Evolutionary conservation across 2,888 invertebrate species (phyloP), one percentile per base, ranked within the genome.

Genomic region (Calliopum simillimum): DNA sequence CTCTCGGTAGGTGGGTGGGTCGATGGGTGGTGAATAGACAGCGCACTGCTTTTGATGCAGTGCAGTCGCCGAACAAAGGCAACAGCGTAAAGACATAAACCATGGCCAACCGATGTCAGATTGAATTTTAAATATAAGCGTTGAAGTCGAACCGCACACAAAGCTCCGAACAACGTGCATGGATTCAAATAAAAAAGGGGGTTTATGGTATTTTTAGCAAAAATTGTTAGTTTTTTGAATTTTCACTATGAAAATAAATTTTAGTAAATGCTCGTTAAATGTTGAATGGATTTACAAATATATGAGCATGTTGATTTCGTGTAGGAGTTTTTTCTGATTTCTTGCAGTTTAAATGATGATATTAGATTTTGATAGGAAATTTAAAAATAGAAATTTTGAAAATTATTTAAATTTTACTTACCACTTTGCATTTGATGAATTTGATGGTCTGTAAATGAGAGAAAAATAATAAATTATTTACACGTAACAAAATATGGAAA

Each of bases 101-200:
- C 46, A 58, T 47, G 58, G 53, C 55, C 62, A 55, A 25, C 25
- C 63, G n/a, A 64, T n/a, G 47, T 69, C 58, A 33, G 44, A 68
- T 59, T 59, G 67, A 68, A 68, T 59, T 59, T 58, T 66, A 51
- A 51, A 63, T 47, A 25, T 63, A 49, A 63, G 51, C 47, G 16
- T n/a, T 49, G 23, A 63, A 25, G 41, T 25, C 63, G 49, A 33
- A 33, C 33, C 33, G 13, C 56, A 56, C 56, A 56, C 19, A 23
- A 33, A 5, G 55, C 3, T 21, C 4, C 56, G 23, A 12, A 6
- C 8, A 6, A 33, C 33, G 33, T 33, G n/a, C 33, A 33, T 33
- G 33, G n/a, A n/a, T n/a, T n/a, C n/a, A n/a, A n/a, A n/a, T n/a
- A 33, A 8, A 33, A 33, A 33, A 33, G 33, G 8, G 33, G 5